Base-by-base conservation (phyloP, 2,888 invertebrate species). In the Acrocyrtus sp. region DNA sequence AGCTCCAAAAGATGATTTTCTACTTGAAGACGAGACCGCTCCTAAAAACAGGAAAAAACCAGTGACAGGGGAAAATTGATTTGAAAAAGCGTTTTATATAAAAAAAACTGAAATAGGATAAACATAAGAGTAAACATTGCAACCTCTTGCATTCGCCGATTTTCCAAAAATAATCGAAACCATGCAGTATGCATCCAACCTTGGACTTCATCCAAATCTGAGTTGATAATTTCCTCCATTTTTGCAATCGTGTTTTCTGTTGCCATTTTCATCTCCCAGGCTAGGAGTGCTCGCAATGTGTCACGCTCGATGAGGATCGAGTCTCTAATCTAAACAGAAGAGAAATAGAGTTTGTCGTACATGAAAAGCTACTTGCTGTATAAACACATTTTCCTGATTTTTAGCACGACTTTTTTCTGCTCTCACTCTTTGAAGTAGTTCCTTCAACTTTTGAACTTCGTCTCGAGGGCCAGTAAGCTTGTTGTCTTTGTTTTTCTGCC, bases 261-360 rank as follows among this genome's bases (percentile, higher is more conserved):
- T 0, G 79, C 79, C 6, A 78, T 58, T 54, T 77, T 76, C 48
- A 76, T 77, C 56, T 80, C 80, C 79, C 79, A 79, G 1, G n/a
- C 66, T 0, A 80, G 61, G 2, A 80, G 54, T 8, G 67, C 54
- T 21, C 78, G 70, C 5, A 80, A 63, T 21, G 73, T 72, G 58
- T 80, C 78, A 29, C 79, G 56, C 56, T 80, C 80, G n/a, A 57
- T 19, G 15, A 76, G 26, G 27, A 79, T 66, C 0, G 77, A 75
- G 39, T 80, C 72, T 34, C 69, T 69, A 43, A 78, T 73, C 80
- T 80, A 34, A 19, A 47, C 26, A 15, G 22, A 19, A 61, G 21
- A 27, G 17, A 27, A 53, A 8, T 19, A 27, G n/a, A n/a, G n/a
- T n/a, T n/a, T n/a, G n/a, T n/a, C n/a, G n/a, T n/a, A n/a, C n/a